These are phyloP conservation scores for Orthosia gothica DNA, from an alignment of 2,888 invertebrate genomes.

Conservation along the genomic window DNA sequence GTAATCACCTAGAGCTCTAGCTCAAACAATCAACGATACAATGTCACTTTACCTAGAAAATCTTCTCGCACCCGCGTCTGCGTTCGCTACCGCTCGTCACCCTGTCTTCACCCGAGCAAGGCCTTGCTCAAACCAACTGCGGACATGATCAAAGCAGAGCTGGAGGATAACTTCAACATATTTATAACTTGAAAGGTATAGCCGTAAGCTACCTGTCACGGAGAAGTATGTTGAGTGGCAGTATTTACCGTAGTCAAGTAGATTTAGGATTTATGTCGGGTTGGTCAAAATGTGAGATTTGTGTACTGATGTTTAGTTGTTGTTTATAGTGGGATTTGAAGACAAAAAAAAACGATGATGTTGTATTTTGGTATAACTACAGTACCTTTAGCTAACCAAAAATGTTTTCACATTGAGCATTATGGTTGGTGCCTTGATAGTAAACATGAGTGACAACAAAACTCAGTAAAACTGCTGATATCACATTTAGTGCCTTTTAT, in stretches of 20 bases:
- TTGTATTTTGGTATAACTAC: too few species aligned
- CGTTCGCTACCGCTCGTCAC: neutral
- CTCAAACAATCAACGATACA: too few species aligned
- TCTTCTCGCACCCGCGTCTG: neutral
- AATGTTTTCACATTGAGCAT: too few species aligned
- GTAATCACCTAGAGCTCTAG: too few species aligned
- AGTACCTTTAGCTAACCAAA: too few species aligned
- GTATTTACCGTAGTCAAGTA: constrained; percentile 16
- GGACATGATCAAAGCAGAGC: constrained; percentile 64
- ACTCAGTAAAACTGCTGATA: too few species aligned
- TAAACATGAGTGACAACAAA: too few species aligned
- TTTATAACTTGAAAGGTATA: constrained; percentile 59
- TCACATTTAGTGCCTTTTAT: too few species aligned
- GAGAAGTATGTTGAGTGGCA: constrained; percentile 35
- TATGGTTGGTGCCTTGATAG: too few species aligned
- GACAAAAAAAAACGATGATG: neutral
- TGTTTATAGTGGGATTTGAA: neutral
- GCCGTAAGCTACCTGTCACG: constrained; percentile 47
- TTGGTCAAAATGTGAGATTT: constrained; percentile 4
- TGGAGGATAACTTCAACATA: constrained; percentile 47
- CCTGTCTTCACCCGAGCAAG: neutral
- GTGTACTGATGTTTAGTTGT: neutral
- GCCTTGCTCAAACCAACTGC: constrained; percentile 48
- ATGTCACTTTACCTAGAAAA: too few species aligned
- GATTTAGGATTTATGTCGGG: constrained; percentile 17